Conservation (phyloP, 2,888 invertebrate species). For the Pyrgus malvae region DNA sequence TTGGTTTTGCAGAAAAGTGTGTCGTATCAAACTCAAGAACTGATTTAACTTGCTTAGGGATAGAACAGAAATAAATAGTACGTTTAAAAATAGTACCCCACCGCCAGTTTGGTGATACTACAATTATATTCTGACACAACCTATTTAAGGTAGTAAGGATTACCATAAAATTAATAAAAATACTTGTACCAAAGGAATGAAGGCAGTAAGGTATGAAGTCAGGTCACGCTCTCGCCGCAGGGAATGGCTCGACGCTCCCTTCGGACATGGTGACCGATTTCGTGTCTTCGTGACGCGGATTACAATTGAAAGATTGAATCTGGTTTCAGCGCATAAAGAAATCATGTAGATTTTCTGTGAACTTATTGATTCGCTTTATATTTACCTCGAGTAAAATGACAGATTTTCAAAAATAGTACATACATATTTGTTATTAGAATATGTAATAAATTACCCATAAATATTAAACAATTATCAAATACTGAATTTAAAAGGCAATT, state of each 20-base stretch:
- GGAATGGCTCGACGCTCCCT: conserved; percentile 19
- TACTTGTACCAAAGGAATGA: neutral
- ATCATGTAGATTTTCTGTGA: neutral
- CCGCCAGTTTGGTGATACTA: no score
- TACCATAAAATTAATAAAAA: neutral
- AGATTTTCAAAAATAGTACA: no score
- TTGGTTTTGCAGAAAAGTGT: no score
- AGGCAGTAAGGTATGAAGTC: conserved; percentile 19
- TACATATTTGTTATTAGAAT: no score
- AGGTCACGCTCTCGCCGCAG: conserved; percentile 16
- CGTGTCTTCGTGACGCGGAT: conserved; percentile 60
- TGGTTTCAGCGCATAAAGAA: neutral
- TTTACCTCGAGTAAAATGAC: no score
- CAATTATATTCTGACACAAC: neutral
- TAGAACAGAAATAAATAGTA: no score
- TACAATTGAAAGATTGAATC: conserved; percentile 43
- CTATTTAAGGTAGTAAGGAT: neutral
- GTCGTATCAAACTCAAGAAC: no score
- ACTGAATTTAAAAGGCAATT: no score
- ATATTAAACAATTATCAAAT: no score
- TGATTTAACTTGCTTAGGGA: no score
- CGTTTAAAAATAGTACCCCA: no score
- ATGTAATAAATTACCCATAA: no score
- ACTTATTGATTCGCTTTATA: neutral
- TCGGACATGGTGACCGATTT: conserved; percentile 56